A percentile compares a stretch with the other conserved stretches of the same genome.
Conservation (phyloP, 2,888 invertebrate genomes). For the Plutella xylostella region DNA sequence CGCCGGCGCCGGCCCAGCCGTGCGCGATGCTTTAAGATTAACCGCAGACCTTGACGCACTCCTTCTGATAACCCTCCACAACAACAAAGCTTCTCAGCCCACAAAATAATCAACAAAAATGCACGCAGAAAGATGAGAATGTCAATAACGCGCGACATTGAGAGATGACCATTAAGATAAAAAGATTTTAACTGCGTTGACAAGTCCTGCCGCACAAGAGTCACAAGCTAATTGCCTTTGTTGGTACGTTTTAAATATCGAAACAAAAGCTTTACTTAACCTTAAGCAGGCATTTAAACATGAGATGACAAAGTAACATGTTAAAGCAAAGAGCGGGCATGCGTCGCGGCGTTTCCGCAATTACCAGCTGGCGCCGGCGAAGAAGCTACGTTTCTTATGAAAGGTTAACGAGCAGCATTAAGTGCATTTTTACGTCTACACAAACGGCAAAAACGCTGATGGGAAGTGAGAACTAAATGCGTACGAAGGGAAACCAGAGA, state of each 20-base stretch:
- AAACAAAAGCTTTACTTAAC: constrained; percentile 6
- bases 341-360: constrained; percentile 43
- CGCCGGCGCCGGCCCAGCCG: constrained; percentile 48
- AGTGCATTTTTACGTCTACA: constrained; percentile 37
- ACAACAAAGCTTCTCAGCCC: no score
- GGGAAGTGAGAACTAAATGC: constrained; percentile 24
- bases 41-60: constrained; percentile 8
- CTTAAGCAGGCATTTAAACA: constrained; percentile 8
- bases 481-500: constrained; percentile 26
- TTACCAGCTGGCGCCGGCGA: constrained; percentile 33
- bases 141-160: neutral
- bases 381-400: constrained; percentile 35
- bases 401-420: constrained; percentile 55
- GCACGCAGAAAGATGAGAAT: neutral
- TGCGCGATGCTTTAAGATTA: constrained; percentile 29
- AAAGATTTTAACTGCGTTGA: neutral
- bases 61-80: neutral
- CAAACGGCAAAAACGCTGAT: constrained; percentile 34
- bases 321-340: constrained; percentile 8
- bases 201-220: neutral
- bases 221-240: constrained; percentile 1
- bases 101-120: no score
- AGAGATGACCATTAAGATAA: constrained; percentile 3
- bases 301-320: constrained; percentile 9
- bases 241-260: neutral